Conservation (phyloP, 1,140 invertebrate species). For the Streblospio benedicti region DNA sequence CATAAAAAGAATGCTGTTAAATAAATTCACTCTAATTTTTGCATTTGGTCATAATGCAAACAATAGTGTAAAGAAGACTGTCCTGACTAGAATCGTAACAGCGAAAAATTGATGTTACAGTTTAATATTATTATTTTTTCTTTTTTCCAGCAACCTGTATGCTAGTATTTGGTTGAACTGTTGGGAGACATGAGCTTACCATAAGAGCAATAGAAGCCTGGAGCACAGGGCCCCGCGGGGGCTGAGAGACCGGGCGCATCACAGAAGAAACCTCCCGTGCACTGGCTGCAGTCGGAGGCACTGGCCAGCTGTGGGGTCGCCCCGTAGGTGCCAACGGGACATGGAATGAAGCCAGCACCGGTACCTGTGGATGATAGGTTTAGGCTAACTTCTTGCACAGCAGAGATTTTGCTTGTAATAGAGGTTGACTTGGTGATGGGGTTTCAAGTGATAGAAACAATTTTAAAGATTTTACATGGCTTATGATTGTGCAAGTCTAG, state of each 20-base stretch:
- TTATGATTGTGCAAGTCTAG: too few relatives aligned
- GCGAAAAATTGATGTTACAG: too few relatives aligned
- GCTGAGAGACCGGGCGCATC: slow-evolving; percentile 28
- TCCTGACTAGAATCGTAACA: too few relatives aligned
- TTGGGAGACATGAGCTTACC: slow-evolving; percentile 22
- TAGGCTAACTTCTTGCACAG: slow-evolving; percentile 38
- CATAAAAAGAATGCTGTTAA: too few relatives aligned
- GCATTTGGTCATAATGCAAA: too few relatives aligned
- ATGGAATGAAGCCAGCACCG: slow-evolving; percentile 36
- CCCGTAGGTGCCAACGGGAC: slow-evolving; percentile 37
- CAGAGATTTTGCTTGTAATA: slow-evolving; percentile 18
- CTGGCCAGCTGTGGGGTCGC: slow-evolving; percentile 28
- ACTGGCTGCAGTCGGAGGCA: slow-evolving; percentile 33
- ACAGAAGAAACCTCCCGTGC: slow-evolving; percentile 37
- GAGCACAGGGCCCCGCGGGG: slow-evolving; percentile 28
- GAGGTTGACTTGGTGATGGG: too few relatives aligned
- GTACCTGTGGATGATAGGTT: slow-evolving; percentile 29
- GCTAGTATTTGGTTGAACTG: not conserved
- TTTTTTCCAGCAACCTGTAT: too few relatives aligned
- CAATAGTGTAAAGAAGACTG: too few relatives aligned
- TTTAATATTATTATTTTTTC: too few relatives aligned
- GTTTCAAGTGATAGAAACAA: too few relatives aligned
- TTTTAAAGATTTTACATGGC: too few relatives aligned
- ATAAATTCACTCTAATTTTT: too few relatives aligned
- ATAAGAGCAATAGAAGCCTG: slow-evolving; percentile 38